These are phyloP conservation scores for Platycheirus albimanus DNA, from an alignment of 2,888 invertebrate genomes.

Conservation along the genomic window DNA sequence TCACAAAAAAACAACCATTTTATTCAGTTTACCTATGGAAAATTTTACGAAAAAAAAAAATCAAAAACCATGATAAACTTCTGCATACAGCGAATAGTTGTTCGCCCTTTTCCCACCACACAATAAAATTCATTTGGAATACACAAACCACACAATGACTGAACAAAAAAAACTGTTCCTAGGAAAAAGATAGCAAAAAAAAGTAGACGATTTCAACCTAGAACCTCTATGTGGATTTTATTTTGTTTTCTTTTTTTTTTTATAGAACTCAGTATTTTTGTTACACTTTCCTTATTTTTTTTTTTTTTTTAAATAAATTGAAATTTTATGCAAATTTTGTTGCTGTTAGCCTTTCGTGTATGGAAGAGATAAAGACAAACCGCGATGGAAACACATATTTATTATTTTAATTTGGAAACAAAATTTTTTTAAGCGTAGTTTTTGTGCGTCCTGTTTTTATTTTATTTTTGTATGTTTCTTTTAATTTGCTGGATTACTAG, in stretches of 20 bases:
- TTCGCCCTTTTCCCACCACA: constrained; percentile 46
- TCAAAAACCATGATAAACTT: constrained; percentile 33
- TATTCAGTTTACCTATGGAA: constrained; percentile 9
- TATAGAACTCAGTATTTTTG: constrained; percentile 17
- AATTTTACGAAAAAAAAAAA: not conserved
- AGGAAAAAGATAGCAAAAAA: constrained; percentile 17
- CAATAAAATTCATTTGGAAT: constrained; percentile 49
- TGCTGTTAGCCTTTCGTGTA: constrained; percentile 52
- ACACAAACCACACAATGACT: constrained; percentile 32
- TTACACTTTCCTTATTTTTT: not conserved
- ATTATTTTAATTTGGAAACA: constrained; percentile 33
- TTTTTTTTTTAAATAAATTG: constrained; percentile 56
- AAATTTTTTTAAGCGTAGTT: constrained; percentile 10
- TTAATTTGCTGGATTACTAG: constrained; percentile 25
- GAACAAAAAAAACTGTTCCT: constrained; percentile 16
- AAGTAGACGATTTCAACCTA: constrained; percentile 37
- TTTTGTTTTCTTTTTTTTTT: no score
- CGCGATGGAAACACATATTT: not conserved
- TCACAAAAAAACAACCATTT: not conserved
- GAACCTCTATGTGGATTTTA: constrained; percentile 45
- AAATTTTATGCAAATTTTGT: constrained; percentile 66
- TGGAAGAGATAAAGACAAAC: constrained; percentile 38
- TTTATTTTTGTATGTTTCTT: not conserved
- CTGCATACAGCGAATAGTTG: constrained; percentile 6
- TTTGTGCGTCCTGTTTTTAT: not conserved